Percentiles rank a stretch among this genome's conserved stretches.
phyloP scores from a whole-genome alignment of 2,113 vertebrate species.

The Pygoscelis antarcticus region DNA sequence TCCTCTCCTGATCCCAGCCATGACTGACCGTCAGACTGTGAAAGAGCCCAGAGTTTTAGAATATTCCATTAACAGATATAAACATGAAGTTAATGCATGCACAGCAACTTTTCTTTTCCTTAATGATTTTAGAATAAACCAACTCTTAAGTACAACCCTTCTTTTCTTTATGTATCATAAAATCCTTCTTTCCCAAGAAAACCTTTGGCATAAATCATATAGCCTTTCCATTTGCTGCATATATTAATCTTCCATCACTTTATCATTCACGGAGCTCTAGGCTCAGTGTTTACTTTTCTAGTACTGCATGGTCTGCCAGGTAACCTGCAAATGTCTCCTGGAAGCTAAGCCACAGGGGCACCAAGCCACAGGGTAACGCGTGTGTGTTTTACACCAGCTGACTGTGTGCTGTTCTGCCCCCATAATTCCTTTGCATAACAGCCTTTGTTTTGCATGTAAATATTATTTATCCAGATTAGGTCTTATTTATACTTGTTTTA shows the following conservation, averaged over 20 bases:
- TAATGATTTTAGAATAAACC: neutral
- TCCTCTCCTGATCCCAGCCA: neutral
- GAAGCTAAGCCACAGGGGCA: neutral
- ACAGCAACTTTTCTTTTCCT: neutral
- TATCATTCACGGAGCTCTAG: neutral
- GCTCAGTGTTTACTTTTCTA: neutral
- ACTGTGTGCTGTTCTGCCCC: neutral
- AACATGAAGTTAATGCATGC: neutral
- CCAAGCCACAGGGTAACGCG: neutral
- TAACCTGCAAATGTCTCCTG: neutral
- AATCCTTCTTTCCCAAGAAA: neutral
- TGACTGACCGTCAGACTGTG: neutral
- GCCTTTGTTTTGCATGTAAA: neutral
- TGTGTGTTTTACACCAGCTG: neutral
- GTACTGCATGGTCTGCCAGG: neutral
- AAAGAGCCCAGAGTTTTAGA: neutral
- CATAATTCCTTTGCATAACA: neutral
- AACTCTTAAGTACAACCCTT: neutral
- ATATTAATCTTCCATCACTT: neutral
- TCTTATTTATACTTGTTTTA: neutral
- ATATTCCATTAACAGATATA: neutral
- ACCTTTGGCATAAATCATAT: neutral
- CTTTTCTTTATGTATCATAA: neutral
- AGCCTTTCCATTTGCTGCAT: neutral
- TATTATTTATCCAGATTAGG: neutral